These are phyloP conservation scores for Trichomalopsis sarcophagae DNA, from an alignment of 1,140 invertebrate genomes.

Conservation along the genomic window DNA sequence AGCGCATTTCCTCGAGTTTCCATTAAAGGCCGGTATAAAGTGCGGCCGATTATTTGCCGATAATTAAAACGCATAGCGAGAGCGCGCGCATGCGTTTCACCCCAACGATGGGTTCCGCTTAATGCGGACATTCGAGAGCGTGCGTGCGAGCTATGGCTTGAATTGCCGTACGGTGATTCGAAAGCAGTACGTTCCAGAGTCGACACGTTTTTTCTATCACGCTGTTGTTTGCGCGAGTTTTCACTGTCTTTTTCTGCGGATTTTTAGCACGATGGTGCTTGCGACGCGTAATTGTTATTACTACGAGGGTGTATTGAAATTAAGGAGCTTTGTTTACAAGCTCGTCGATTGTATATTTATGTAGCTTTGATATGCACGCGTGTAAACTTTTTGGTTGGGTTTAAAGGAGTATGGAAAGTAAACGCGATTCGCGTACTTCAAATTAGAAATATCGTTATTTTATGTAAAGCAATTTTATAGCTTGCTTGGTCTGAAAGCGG, in stretches of 20 bases:
- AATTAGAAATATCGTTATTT: no score
- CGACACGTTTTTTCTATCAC: not conserved
- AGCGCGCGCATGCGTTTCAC: not conserved
- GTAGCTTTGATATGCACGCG: no score
- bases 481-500: not conserved
- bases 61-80: conserved; percentile 34
- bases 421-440: no score
- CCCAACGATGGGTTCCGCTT: not conserved
- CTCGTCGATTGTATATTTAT: no score
- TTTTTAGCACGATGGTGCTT: no score
- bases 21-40: conserved; percentile 18
- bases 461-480: not conserved
- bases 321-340: no score
- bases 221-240: not conserved
- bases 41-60: not conserved
- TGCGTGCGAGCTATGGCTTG: not conserved
- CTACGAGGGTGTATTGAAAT: no score
- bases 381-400: no score
- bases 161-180: not conserved
- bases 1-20: not conserved
- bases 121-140: not conserved
- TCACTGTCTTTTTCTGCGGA: no score
- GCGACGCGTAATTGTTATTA: no score
- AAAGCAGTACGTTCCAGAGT: not conserved
- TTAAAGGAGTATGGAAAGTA: no score